phyloP scores from a whole-genome alignment of 2,888 invertebrate genomes.

The Lepeophtheirus nordmannii region DNA sequence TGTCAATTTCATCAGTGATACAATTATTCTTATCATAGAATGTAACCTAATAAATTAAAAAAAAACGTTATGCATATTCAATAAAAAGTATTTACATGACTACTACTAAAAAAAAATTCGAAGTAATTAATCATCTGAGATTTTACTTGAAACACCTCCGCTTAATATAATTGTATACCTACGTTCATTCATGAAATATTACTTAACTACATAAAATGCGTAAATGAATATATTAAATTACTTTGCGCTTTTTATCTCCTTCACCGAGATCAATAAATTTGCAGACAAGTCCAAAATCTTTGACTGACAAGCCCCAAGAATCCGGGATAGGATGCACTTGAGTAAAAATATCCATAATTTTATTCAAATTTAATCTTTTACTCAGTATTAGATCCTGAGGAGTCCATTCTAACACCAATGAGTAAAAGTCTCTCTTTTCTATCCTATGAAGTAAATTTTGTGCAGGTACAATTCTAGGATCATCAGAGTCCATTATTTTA shows the following conservation, averaged over 20 bases:
- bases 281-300: neutral
- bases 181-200: no score
- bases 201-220: no score
- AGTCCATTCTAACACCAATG: neutral
- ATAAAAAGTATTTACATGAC: no score
- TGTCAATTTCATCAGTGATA: neutral
- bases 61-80: neutral
- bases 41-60: neutral
- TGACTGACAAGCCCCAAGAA: neutral
- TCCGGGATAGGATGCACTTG: neutral
- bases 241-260: neutral
- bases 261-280: neutral
- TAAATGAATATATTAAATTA: neutral
- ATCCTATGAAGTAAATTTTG: constrained; percentile 28
- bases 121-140: neutral
- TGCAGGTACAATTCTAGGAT: constrained; percentile 27
- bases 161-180: no score
- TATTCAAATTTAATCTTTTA: neutral
- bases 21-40: neutral
- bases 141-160: neutral
- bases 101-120: neutral
- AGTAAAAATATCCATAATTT: neutral
- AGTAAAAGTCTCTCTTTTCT: constrained; percentile 25
- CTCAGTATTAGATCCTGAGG: neutral
- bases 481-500: constrained; percentile 29